Evolutionary conservation across 2,113 vertebrate species (phyloP).

Genomic region (Anthoscopus minutus): DNA sequence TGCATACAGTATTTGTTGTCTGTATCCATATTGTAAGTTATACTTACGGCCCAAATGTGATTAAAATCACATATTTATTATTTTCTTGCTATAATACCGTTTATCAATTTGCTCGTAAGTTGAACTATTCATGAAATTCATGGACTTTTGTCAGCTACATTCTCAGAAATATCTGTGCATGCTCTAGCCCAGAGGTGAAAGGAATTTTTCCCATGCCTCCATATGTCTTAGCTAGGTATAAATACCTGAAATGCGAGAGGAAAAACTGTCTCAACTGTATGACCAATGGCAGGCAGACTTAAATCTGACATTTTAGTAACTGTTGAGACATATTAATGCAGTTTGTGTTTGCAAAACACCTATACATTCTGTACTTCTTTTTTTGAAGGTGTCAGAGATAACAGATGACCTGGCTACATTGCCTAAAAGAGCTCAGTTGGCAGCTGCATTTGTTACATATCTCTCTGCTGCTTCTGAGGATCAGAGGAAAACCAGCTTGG

Average conservation of each 20-base stretch:
- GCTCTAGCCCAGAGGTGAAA: background rate
- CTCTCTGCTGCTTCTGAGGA: slow-evolving; percentile 90
- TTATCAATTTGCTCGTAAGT: background rate
- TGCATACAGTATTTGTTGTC: background rate
- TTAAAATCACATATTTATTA: background rate
- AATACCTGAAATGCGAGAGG: background rate
- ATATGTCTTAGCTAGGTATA: background rate
- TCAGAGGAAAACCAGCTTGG: slow-evolving; percentile 81
- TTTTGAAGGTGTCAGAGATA: slow-evolving; percentile 87
- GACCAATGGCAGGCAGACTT: background rate
- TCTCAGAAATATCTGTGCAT: background rate
- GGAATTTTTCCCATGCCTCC: background rate
- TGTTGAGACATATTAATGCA: background rate
- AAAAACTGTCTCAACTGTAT: background rate
- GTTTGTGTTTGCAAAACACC: background rate
- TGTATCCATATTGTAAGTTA: background rate
- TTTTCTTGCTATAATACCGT: background rate
- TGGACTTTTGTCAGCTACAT: background rate
- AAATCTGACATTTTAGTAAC: background rate
- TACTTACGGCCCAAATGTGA: background rate
- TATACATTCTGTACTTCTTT: background rate
- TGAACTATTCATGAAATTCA: background rate
- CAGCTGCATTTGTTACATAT: slow-evolving; percentile 94
- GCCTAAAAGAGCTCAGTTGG: slow-evolving; percentile 86
- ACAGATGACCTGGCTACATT: slow-evolving; percentile 84